phyloP scores from a whole-genome alignment of 2,797 vertebrate species.

The Macroramphosus scolopax region DNA sequence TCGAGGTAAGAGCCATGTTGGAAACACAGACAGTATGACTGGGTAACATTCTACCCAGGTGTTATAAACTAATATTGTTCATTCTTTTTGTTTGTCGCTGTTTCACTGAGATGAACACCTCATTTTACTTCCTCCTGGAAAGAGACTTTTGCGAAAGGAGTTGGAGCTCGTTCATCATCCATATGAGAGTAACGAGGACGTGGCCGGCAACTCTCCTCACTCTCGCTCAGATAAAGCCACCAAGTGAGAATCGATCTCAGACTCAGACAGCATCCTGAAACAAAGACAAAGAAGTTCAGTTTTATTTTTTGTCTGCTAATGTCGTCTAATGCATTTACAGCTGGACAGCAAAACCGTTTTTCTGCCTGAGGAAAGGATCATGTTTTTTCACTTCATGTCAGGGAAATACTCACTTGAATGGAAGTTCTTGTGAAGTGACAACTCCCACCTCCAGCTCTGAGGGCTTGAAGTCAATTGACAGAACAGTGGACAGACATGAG shows the following conservation, averaged over 20 bases:
- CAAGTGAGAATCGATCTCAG: conserved; percentile 90
- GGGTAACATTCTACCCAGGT: too few species aligned
- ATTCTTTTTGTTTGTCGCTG: conserved; percentile 10
- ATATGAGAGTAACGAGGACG: too few species aligned
- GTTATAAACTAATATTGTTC: conserved; percentile 18
- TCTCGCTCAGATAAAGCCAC: conserved; percentile 91
- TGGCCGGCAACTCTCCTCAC: conserved; percentile 83
- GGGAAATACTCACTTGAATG: conserved; percentile 82
- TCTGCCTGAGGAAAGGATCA: too few species aligned
- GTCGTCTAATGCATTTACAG: too few species aligned
- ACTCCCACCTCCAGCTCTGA: conserved; percentile 92
- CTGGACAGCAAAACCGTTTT: too few species aligned
- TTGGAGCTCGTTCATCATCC: too few species aligned
- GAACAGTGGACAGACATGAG: conserved; percentile 88
- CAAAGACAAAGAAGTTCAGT: conserved; percentile 26
- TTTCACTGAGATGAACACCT: neutral
- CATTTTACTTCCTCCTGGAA: too few species aligned
- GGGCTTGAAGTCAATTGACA: conserved; percentile 94
- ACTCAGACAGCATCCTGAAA: conserved; percentile 90
- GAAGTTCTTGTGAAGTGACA: conserved; percentile 85
- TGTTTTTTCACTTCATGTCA: too few species aligned
- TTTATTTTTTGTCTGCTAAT: too few species aligned
- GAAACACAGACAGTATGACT: too few species aligned
- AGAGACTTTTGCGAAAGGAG: too few species aligned
- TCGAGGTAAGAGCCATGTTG: neutral